These are phyloP conservation scores for Parnassius apollo DNA, from an alignment of 2,888 invertebrate species.

Conservation along the genomic window DNA sequence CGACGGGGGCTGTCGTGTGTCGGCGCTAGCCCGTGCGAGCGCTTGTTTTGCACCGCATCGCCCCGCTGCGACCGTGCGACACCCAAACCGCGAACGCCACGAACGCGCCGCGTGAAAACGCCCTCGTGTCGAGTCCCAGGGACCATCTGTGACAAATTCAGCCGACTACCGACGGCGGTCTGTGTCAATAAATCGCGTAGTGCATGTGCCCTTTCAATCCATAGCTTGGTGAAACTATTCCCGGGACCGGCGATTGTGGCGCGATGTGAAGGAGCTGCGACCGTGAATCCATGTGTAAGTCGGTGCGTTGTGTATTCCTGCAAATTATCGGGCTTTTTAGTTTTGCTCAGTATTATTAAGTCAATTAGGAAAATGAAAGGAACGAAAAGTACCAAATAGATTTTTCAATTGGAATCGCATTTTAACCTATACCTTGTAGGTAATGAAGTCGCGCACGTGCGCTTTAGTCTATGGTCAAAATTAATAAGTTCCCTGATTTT, in stretches of 20 bases:
- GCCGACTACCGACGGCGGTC: constrained; percentile 30
- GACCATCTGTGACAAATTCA: constrained; percentile 37
- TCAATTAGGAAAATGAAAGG: too few relatives aligned
- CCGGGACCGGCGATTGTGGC: constrained; percentile 86
- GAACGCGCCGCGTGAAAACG: constrained; percentile 39
- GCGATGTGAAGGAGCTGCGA: constrained; percentile 76
- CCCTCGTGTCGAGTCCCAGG: constrained; percentile 37
- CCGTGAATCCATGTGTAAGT: constrained; percentile 78
- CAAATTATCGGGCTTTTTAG: constrained; percentile 28
- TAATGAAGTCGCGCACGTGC: constrained; percentile 66
- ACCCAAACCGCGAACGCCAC: constrained; percentile 40
- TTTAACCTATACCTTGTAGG: constrained; percentile 62
- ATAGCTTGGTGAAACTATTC: constrained; percentile 81
- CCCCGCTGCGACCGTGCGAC: constrained; percentile 41
- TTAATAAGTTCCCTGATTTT: constrained; percentile 27
- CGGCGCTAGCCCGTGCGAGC: constrained; percentile 75
- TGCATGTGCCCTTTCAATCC: constrained; percentile 79
- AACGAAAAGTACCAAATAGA: too few relatives aligned
- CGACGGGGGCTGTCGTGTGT: constrained; percentile 79
- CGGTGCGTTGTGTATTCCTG: constrained; percentile 60
- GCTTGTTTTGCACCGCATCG: constrained; percentile 59
- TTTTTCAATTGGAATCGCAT: constrained; percentile 40
- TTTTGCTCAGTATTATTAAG: constrained; percentile 22
- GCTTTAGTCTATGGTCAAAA: constrained; percentile 51
- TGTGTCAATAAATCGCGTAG: constrained; percentile 61